phyloP scores from a whole-genome alignment of 2,113 vertebrate genomes.

The Hippolais icterina region DNA sequence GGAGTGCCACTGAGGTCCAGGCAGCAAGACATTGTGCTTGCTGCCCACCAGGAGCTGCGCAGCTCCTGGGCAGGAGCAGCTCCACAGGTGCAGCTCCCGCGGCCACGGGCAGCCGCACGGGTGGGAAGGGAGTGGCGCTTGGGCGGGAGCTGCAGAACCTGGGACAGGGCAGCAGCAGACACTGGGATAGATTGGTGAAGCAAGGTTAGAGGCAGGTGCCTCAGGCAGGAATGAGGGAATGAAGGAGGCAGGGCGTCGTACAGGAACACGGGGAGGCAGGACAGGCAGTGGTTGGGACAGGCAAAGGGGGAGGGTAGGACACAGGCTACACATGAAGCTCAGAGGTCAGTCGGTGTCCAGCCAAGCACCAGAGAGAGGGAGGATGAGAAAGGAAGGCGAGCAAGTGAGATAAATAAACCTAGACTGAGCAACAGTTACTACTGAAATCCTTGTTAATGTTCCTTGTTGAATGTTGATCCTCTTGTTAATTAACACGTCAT shows the following conservation, averaged over 20 bases:
- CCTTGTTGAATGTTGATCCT: no score
- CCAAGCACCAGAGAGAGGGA: background rate
- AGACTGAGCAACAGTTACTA: no score
- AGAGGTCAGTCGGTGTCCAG: background rate
- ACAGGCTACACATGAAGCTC: no score
- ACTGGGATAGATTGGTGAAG: rapidly evolving
- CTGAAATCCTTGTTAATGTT: no score
- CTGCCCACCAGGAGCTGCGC: background rate
- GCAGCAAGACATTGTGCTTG: rapidly evolving
- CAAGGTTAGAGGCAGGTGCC: background rate
- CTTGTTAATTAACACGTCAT: no score
- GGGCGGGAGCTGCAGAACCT: rapidly evolving
- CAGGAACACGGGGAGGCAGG: no score
- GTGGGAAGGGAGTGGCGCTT: no score
- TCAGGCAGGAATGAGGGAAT: background rate
- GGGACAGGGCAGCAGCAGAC: rapidly evolving
- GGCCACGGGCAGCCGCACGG: no score
- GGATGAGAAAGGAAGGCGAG: background rate
- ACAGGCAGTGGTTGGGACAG: no score
- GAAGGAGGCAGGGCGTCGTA: rapidly evolving
- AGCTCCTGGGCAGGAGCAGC: no score
- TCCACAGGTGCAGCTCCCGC: no score
- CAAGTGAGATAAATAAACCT: no score
- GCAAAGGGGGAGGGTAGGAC: background rate
- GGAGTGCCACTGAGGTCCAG: rapidly evolving